Conservation (phyloP, 1,140 invertebrate genomes). For the Battus philenor region DNA sequence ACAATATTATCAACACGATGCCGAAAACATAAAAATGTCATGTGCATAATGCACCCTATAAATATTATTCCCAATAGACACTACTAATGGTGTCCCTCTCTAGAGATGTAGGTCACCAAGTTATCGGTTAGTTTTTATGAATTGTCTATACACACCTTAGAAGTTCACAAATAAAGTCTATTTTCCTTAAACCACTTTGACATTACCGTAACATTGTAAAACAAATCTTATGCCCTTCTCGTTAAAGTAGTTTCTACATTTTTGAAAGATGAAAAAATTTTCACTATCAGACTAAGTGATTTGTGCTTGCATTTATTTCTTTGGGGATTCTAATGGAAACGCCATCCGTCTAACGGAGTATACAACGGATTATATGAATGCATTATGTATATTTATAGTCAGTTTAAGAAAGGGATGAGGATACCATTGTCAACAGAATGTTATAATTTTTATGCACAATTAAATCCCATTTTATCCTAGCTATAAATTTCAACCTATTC, state of each 20-base stretch:
- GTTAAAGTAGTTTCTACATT: conserved; percentile 9
- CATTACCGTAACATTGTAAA: not conserved
- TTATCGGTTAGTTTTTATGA: conserved; percentile 38
- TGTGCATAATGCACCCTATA: conserved; percentile 72
- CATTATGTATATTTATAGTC: conserved; percentile 63
- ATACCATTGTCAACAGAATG: conserved; percentile 62
- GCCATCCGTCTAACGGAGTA: conserved; percentile 49
- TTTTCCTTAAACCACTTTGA: conserved; percentile 24
- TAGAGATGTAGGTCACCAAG: conserved; percentile 70
- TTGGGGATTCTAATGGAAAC: conserved; percentile 53
- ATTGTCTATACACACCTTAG: conserved; percentile 37
- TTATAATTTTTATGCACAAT: conserved; percentile 63
- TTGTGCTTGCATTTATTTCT: conserved; percentile 51
- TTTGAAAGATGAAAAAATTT: conserved; percentile 25
- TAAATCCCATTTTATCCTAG: conserved; percentile 44
- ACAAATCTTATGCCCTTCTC: not conserved
- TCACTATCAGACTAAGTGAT: conserved; percentile 42
- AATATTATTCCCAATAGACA: conserved; percentile 68
- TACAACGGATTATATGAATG: conserved; percentile 42
- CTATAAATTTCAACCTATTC: conserved; percentile 58
- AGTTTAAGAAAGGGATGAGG: conserved; percentile 52
- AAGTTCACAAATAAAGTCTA: conserved; percentile 30
- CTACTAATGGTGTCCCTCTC: conserved; percentile 58
- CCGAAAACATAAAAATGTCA: conserved; percentile 73
- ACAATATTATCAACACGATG: conserved; percentile 48